Evolutionary conservation across 37 sponge, comb jelly and placozoan species (phyloP), one percentile per base, ranked within the genome.

Genomic region (Cladorhizidae sp.): DNA sequence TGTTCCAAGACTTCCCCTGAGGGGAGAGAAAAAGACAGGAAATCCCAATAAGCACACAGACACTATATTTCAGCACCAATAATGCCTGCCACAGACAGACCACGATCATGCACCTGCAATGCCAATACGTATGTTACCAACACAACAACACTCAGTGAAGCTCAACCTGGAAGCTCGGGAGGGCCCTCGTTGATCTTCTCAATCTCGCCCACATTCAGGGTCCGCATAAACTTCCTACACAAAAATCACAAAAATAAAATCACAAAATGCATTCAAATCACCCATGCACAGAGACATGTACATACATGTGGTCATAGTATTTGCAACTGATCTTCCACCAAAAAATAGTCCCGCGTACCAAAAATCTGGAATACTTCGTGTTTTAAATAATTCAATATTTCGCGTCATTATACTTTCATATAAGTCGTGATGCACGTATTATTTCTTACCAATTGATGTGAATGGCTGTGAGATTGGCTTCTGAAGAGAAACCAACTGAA

Each of bases 141-240:
- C 18, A 50, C 29, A 36, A n/a, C n/a, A n/a, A n/a, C n/a, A n/a
- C n/a, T n/a, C n/a, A n/a, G n/a, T n/a, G 11, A 39, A 33, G 12
- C 71, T 41, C 41, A 91, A n/a, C 87, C 76, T 43, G 87, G 83
- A 9, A 92, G 41, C 11, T 63, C 49, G 18, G 91, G 92, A 39
- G 79, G 70, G 3, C 65, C 84, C 20, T 79, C 40, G 29, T 80
- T 29, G 29, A 84, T 69, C 33, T 75, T 78, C 33, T 86, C 75
- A 58, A 94, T 49, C 68, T 95, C 95, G 14, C 64, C 76, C 50
- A 83, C 64, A 39, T 91, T 95, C 71, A 95, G 69, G 22, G 83
- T 80, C 31, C 33, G 38, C 81, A 95, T 62, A 67, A 64, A 95
- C 55, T 85, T 74, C 56, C 89, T 92, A 57, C 25, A 65, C 25